These are phyloP conservation scores for Helicoverpa assulta DNA, from an alignment of 2,888 invertebrate genomes.

Conservation along the genomic window DNA sequence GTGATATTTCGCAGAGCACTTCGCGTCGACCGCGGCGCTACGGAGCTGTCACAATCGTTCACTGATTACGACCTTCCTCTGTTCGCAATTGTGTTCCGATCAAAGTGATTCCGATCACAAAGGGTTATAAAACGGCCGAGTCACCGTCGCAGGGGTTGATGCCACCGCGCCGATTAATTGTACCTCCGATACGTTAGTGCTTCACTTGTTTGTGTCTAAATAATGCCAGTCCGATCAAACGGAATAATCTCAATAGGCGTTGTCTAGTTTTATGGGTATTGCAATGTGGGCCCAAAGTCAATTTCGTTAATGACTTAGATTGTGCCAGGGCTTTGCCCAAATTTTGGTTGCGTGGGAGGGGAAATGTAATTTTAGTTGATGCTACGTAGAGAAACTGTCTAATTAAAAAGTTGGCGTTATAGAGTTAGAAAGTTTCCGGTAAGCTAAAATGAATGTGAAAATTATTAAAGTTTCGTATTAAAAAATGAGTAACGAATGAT, in stretches of 20 bases:
- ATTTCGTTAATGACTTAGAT: conserved; percentile 32
- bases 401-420: conserved; percentile 38
- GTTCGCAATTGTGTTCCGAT: conserved; percentile 78
- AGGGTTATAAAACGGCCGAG: conserved; percentile 83
- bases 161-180: conserved; percentile 79
- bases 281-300: conserved; percentile 44
- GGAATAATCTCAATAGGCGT: conserved; percentile 49
- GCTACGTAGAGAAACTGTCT: conserved; percentile 8
- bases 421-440: conserved; percentile 22
- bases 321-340: conserved; percentile 1
- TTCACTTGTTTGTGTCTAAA: conserved; percentile 66
- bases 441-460: conserved; percentile 13
- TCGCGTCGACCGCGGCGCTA: conserved; percentile 49
- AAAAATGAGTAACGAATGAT: conserved; percentile 10
- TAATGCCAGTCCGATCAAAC: conserved; percentile 61
- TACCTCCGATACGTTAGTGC: conserved; percentile 67
- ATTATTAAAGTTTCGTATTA: conserved; percentile 10
- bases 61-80: conserved; percentile 80
- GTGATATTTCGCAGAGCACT: conserved; percentile 64
- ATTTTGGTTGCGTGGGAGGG: conserved; percentile 24
- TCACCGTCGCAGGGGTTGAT: conserved; percentile 72
- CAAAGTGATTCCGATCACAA: conserved; percentile 86
- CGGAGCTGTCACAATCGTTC: conserved; percentile 74
- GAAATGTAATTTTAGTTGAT: conserved; percentile 21
- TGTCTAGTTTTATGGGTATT: conserved; percentile 48